Evolutionary conservation across 2,113 vertebrate genomes (phyloP).

Genomic region (Toxotes chatareus): DNA sequence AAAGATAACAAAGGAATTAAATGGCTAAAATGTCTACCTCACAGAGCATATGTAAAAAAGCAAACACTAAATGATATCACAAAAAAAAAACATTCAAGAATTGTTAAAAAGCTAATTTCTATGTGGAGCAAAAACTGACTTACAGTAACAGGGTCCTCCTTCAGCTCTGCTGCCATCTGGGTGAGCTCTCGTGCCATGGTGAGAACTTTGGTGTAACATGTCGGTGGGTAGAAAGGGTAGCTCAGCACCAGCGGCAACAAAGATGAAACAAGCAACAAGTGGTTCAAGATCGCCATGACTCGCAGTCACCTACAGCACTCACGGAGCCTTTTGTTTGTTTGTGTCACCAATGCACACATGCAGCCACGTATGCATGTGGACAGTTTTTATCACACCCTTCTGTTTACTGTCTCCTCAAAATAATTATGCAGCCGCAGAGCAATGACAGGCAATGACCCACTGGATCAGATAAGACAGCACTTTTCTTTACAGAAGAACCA

Average conservation of each 20-base stretch:
- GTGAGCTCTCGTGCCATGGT: conserved; percentile 66
- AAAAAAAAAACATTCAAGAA: not conserved
- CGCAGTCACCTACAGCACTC: conserved; percentile 8
- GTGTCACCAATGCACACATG: conserved; percentile 18
- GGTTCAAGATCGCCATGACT: conserved; percentile 55
- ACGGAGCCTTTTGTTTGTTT: conserved; percentile 30
- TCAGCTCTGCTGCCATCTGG: conserved; percentile 60
- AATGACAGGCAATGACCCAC: not conserved
- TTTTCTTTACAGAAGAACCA: not conserved
- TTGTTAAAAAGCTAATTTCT: not conserved
- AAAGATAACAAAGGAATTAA: not conserved
- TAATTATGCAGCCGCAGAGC: conserved; percentile 20
- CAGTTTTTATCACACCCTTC: conserved; percentile 53
- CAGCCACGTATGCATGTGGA: conserved; percentile 67
- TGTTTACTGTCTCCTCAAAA: conserved; percentile 42
- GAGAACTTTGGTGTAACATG: conserved; percentile 79
- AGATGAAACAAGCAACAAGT: conserved; percentile 38
- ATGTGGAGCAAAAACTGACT: conserved; percentile 37
- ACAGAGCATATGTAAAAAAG: not conserved
- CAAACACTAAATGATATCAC: not conserved
- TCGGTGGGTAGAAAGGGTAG: conserved; percentile 70
- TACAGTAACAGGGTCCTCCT: conserved; percentile 64
- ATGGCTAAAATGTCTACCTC: not conserved
- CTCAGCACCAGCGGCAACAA: conserved; percentile 49
- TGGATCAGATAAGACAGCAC: conserved; percentile 6